Evolutionary conservation across 2,888 invertebrate species (phyloP).

Genomic region (Anthophora plumipes): DNA sequence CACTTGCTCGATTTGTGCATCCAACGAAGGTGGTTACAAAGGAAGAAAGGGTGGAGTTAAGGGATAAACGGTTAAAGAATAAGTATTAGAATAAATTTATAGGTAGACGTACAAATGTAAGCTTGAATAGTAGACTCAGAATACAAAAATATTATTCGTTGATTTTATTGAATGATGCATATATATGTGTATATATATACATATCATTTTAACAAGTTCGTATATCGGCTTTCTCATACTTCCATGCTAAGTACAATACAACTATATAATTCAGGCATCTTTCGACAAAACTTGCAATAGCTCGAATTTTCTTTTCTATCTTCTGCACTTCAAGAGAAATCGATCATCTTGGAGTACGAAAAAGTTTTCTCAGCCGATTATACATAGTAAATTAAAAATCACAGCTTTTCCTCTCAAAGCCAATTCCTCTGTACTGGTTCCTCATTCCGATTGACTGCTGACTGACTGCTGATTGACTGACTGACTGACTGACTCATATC

Average conservation of each 20-base stretch:
- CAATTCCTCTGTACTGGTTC: constrained; percentile 23
- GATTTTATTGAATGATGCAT: constrained; percentile 49
- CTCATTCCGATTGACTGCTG: not conserved
- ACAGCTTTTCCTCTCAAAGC: constrained; percentile 65
- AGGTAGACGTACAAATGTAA: not conserved
- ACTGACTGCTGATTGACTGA: too few species aligned
- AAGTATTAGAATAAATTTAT: not conserved
- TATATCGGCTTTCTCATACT: constrained; percentile 40
- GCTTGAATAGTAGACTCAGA: constrained; percentile 1
- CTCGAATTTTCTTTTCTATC: constrained; percentile 10
- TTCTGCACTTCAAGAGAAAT: constrained; percentile 26
- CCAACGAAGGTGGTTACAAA: not conserved
- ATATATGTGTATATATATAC: constrained; percentile 23
- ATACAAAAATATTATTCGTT: constrained; percentile 54
- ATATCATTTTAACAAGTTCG: constrained; percentile 48
- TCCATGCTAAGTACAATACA: constrained; percentile 74
- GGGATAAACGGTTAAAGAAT: constrained; percentile 11
- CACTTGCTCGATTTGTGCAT: constrained; percentile 73
- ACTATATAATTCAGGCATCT: constrained; percentile 78
- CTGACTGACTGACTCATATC: not conserved
- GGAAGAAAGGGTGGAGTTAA: constrained; percentile 35
- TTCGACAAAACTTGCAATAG: constrained; percentile 48
- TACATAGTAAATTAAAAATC: constrained; percentile 74
- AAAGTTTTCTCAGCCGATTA: constrained; percentile 25
- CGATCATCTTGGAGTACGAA: not conserved